Conservation (phyloP, 2,113 vertebrate species). For the Leucoraja erinaceus region DNA sequence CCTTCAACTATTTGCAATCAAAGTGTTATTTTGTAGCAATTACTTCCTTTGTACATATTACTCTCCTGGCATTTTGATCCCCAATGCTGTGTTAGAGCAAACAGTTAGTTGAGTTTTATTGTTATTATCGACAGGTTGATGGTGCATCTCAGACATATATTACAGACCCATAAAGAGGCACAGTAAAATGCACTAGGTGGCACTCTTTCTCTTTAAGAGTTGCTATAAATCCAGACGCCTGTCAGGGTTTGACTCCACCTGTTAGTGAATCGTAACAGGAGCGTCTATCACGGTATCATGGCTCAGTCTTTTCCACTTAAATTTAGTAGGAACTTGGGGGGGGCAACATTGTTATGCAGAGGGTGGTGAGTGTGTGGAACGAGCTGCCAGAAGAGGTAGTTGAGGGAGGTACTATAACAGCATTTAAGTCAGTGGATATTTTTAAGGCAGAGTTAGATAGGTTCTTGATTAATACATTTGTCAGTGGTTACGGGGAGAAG, state of each 20-base stretch:
- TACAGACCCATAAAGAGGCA: not conserved
- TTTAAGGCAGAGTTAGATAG: too few species aligned
- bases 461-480: too few species aligned
- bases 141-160: not conserved
- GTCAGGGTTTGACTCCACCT: not conserved
- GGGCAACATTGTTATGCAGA: too few species aligned
- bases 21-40: too few species aligned
- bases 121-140: not conserved
- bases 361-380: too few species aligned
- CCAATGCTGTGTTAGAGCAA: not conserved
- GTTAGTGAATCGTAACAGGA: not conserved
- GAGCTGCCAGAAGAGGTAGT: too few species aligned
- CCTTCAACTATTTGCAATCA: not conserved
- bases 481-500: too few species aligned
- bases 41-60: not conserved
- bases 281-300: not conserved
- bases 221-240: not conserved
- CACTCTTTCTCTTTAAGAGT: not conserved
- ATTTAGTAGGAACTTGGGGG: too few species aligned
- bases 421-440: too few species aligned
- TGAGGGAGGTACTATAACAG: too few species aligned
- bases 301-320: not conserved
- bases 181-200: slow-evolving; percentile 8
- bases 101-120: not conserved
- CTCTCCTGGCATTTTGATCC: not conserved